These are phyloP conservation scores for Propithecus perrieri DNA, from an alignment of 2,797 vertebrate genomes.

Conservation along the genomic window DNA sequence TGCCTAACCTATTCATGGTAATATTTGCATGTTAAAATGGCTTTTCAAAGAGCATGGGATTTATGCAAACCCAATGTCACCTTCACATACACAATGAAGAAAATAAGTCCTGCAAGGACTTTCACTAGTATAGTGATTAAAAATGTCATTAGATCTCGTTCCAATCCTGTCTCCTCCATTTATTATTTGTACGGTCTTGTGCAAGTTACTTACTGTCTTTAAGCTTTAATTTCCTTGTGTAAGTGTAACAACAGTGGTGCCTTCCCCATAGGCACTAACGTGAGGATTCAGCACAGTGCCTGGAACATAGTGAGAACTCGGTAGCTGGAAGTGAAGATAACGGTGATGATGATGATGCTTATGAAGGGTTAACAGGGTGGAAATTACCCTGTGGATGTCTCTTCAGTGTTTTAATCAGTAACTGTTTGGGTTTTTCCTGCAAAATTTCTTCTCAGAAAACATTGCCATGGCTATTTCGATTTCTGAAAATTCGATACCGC, in stretches of 20 bases:
- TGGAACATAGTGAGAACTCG: background rate
- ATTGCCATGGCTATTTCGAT: background rate
- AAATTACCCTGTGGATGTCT: background rate
- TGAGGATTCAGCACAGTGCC: background rate
- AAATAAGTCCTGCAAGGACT: background rate
- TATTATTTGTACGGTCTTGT: background rate
- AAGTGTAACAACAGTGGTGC: background rate
- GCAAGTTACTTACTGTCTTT: background rate
- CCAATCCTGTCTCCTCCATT: background rate
- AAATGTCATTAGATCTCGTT: background rate
- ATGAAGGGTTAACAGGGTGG: too few species aligned
- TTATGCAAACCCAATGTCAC: background rate
- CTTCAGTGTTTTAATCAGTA: background rate
- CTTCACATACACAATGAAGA: background rate
- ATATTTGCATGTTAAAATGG: constrained; percentile 16
- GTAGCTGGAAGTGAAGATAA: background rate
- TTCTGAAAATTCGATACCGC: constrained; percentile 46
- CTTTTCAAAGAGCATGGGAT: constrained; percentile 25
- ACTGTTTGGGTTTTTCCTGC: background rate
- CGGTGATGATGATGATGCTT: too few species aligned
- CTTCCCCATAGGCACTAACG: background rate
- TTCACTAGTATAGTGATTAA: background rate
- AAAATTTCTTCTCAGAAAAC: constrained; percentile 4
- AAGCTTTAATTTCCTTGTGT: background rate
- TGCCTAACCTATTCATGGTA: constrained; percentile 32